Evolutionary conservation across 1,140 invertebrate species (phyloP).

Genomic region (Mamestra configurata): DNA sequence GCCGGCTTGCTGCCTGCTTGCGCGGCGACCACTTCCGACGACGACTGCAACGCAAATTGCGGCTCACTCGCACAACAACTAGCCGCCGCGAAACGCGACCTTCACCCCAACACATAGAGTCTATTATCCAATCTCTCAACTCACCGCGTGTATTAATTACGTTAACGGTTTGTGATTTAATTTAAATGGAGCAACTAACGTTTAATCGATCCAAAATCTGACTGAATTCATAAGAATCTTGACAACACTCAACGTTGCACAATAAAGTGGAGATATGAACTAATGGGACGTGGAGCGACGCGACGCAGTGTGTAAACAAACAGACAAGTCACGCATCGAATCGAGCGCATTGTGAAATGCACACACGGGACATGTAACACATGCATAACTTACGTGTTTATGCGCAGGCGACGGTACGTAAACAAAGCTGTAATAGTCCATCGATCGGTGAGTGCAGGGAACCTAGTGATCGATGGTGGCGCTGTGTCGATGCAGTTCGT

Average conservation of each 20-base stretch:
- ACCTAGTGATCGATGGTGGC: constrained; percentile 50
- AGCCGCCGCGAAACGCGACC: constrained; percentile 13
- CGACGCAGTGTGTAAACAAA: constrained; percentile 75
- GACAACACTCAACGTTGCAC: constrained; percentile 8
- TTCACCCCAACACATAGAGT: constrained; percentile 51
- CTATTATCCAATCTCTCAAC: constrained; percentile 40
- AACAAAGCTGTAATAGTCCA: constrained; percentile 65
- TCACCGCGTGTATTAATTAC: constrained; percentile 59
- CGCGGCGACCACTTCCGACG: constrained; percentile 67
- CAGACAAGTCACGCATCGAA: constrained; percentile 68
- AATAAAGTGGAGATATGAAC: constrained; percentile 38
- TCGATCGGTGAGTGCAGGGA: constrained; percentile 52
- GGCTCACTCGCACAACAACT: constrained; percentile 50
- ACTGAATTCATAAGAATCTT: constrained; percentile 8
- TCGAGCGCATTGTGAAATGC: constrained; percentile 70
- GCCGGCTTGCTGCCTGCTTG: too few species aligned
- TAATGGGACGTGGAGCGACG: constrained; percentile 46
- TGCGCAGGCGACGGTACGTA: constrained; percentile 64
- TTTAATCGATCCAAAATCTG: constrained; percentile 44
- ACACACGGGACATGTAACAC: constrained; percentile 67
- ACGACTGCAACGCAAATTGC: constrained; percentile 65
- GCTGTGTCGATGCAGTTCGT: constrained; percentile 29
- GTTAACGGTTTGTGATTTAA: constrained; percentile 65
- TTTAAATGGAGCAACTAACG: constrained; percentile 60
- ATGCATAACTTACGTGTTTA: constrained; percentile 82